Evolutionary conservation across 2,888 invertebrate genomes (phyloP).

Genomic region (Rhagonycha lutea): DNA sequence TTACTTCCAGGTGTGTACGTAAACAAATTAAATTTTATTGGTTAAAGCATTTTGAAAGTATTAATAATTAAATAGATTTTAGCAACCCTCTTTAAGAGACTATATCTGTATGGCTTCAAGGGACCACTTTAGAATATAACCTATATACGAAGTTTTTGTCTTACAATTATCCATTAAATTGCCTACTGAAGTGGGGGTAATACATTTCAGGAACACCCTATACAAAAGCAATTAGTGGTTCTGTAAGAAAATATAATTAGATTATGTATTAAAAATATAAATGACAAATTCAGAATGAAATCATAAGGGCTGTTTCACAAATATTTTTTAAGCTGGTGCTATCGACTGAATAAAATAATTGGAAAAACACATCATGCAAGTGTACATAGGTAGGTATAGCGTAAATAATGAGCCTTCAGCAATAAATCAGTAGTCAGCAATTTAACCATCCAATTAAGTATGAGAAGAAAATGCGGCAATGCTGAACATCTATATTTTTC

Average conservation of each 20-base stretch:
- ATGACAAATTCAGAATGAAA: neutral
- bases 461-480: neutral
- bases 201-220: neutral
- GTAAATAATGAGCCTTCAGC: neutral
- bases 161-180: neutral
- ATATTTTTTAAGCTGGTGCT: neutral
- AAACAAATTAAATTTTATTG: neutral
- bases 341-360: neutral
- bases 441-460: neutral
- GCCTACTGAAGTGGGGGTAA: neutral
- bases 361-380: neutral
- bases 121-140: neutral
- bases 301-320: neutral
- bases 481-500: neutral
- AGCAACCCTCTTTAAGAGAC: neutral
- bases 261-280: neutral
- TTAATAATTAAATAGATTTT: neutral
- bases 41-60: neutral
- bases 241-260: neutral
- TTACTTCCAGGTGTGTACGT: neutral
- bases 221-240: neutral
- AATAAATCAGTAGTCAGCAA: neutral
- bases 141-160: neutral
- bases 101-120: neutral
- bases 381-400: neutral